Evolutionary conservation across 2,888 invertebrate genomes (phyloP), one percentile per base, ranked within the genome.

Genomic region (Colostygia pectinataria): DNA sequence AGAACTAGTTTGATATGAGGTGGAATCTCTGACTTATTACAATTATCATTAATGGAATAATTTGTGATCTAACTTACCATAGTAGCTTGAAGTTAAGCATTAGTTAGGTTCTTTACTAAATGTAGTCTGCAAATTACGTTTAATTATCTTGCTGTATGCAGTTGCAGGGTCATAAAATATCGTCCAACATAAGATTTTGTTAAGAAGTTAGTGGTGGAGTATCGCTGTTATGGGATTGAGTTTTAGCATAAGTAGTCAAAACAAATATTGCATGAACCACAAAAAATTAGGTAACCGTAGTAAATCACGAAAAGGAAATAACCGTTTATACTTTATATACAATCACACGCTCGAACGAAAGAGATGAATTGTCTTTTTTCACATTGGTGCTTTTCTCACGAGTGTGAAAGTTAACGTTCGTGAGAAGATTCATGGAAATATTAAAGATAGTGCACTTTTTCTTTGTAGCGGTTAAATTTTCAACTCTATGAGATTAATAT

Each of bases 391-490:
- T 62, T 62, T 74, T 80, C 80, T 63, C 80, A 80, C 78, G 80
- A 65, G 59, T 61, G 67, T 65, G 77, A 81, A 79, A 80, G 80
- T 77, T 67, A 65, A 71, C 31, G 43, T 44, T 51, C 74, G 76
- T 80, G 79, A 68, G 80, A 80, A 46, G 52, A 52, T 52, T 29
- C 34, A 52, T 24, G 42, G 46, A 39, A 39, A 46, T 43, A 52
- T 46, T 39, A 39, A 52, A 42, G 52, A 52, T 46, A 47, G 52
- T 6, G 20, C 6, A n/a, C 34, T 31, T 6, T 14, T 37, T 13
- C 12, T 33, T 8, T 13, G 5, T 13, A 34, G 24, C 18, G 29
- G 33, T 27, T 20, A 33, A 18, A 48, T 52, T 53, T 57, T 55
- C n/a, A 6, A 47, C 53, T 24, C 18, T 42, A 23, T 33, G 33